Conservation (phyloP, 2,888 invertebrate genomes). For the Aspidiotus rigidus region DNA sequence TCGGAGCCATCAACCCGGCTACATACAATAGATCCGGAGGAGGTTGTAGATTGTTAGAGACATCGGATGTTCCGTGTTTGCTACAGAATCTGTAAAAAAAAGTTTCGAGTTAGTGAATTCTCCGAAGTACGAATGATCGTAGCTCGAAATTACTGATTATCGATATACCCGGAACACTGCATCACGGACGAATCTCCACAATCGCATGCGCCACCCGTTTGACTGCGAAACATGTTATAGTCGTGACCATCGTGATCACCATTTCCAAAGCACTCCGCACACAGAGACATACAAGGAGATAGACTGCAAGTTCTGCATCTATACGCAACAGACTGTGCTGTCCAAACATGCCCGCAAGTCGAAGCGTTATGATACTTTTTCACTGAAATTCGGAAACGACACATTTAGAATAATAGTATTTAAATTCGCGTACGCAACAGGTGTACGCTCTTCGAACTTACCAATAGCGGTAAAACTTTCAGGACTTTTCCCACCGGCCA, state of each 20-base stretch:
- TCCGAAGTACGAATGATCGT: not conserved
- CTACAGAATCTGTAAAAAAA: slow-evolving; percentile 65
- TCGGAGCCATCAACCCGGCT: slow-evolving; percentile 88
- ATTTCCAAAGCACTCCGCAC: slow-evolving; percentile 93
- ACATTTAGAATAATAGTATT: not conserved
- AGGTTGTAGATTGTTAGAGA: slow-evolving; percentile 47
- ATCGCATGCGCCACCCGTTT: slow-evolving; percentile 97
- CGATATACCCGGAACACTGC: slow-evolving; percentile 71
- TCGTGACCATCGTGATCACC: slow-evolving; percentile 96
- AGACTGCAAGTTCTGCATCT: slow-evolving; percentile 93
- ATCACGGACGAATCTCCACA: slow-evolving; percentile 95
- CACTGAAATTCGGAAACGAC: slow-evolving; percentile 55
- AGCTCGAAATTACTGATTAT: not conserved
- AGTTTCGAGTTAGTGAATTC: too few relatives aligned
- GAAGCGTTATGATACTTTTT: slow-evolving; percentile 89
- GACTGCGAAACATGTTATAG: slow-evolving; percentile 97
- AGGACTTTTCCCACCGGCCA: slow-evolving; percentile 85
- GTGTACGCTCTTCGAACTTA: slow-evolving; percentile 44
- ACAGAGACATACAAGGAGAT: slow-evolving; percentile 96
- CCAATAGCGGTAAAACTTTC: slow-evolving; percentile 86
- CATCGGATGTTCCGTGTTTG: slow-evolving; percentile 75
- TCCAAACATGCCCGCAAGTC: slow-evolving; percentile 97
- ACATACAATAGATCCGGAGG: slow-evolving; percentile 87
- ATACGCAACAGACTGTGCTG: slow-evolving; percentile 96
- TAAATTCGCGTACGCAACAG: too few relatives aligned